phyloP scores from a whole-genome alignment of 2,888 invertebrate species.

The Thera britannica region DNA sequence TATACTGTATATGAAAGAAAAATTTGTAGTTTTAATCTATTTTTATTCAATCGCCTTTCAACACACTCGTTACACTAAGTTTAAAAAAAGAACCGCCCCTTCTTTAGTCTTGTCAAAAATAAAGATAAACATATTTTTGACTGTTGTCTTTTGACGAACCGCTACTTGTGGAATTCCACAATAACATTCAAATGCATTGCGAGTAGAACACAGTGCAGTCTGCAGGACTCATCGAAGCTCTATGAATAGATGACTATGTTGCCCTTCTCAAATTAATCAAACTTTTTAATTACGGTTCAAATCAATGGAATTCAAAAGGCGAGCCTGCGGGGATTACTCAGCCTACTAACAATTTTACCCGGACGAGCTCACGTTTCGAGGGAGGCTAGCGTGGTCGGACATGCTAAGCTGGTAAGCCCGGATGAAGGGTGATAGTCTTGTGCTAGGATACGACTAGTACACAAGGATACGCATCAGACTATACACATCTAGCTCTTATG shows the following conservation, averaged over 20 bases:
- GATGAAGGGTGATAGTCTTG: not conserved
- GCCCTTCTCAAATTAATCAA: not conserved
- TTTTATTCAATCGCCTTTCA: no score
- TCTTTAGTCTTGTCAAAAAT: no score
- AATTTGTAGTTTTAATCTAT: no score
- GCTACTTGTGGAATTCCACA: no score
- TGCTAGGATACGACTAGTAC: not conserved
- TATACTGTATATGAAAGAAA: no score
- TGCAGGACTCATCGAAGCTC: not conserved
- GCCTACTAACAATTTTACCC: not conserved
- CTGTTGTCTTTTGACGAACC: no score
- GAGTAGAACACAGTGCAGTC: not conserved
- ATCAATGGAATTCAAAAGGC: not conserved
- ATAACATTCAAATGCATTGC: no score
- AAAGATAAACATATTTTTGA: no score
- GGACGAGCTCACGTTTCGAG: not conserved
- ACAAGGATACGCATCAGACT: no score
- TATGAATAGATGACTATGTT: not conserved
- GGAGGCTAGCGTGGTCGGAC: not conserved
- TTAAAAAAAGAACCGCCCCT: no score
- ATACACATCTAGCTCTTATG: no score
- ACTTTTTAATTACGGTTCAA: not conserved
- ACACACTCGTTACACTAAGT: no score
- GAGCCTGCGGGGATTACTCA: not conserved
- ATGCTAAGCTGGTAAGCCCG: not conserved